Evolutionary conservation across 2,888 invertebrate species (phyloP).

Genomic region (Trachelus tabidus): DNA sequence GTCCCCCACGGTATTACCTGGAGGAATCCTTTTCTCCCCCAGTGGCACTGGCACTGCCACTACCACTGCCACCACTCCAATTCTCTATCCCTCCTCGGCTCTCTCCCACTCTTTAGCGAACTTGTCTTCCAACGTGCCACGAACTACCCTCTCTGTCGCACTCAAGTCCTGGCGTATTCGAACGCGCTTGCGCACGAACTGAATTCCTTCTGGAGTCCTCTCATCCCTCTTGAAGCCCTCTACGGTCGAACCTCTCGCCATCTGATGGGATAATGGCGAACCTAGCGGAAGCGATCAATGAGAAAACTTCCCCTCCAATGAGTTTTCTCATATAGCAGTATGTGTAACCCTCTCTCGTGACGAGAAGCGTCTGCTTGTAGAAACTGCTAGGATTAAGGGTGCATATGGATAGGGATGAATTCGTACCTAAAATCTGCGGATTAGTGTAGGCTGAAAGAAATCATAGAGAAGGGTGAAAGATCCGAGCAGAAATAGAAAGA

Average conservation of each 20-base stretch:
- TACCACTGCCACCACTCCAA: constrained; percentile 4
- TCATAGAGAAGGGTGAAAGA: background rate
- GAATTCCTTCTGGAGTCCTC: background rate
- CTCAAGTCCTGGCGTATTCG: background rate
- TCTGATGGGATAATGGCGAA: constrained; percentile 33
- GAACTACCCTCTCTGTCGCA: background rate
- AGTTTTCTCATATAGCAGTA: background rate
- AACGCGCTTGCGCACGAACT: background rate
- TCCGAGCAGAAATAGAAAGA: constrained; percentile 17
- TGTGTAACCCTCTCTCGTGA: background rate
- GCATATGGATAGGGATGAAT: background rate
- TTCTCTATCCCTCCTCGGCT: constrained; percentile 9
- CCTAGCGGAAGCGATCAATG: constrained; percentile 43
- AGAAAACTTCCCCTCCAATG: background rate
- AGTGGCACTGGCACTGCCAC: constrained; percentile 7
- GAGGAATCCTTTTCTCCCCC: constrained; percentile 9
- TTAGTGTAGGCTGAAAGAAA: background rate
- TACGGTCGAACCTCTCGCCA: constrained; percentile 29
- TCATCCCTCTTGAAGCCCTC: background rate
- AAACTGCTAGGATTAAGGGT: background rate
- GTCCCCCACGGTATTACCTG: constrained; percentile 35
- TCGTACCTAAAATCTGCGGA: background rate
- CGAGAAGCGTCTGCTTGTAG: background rate
- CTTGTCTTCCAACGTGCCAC: background rate
- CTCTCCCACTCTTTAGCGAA: background rate